Percentiles rank a stretch among this genome's conserved stretches.
phyloP scores from a whole-genome alignment of 2,797 vertebrate species.

The Austrolebias charrua region DNA sequence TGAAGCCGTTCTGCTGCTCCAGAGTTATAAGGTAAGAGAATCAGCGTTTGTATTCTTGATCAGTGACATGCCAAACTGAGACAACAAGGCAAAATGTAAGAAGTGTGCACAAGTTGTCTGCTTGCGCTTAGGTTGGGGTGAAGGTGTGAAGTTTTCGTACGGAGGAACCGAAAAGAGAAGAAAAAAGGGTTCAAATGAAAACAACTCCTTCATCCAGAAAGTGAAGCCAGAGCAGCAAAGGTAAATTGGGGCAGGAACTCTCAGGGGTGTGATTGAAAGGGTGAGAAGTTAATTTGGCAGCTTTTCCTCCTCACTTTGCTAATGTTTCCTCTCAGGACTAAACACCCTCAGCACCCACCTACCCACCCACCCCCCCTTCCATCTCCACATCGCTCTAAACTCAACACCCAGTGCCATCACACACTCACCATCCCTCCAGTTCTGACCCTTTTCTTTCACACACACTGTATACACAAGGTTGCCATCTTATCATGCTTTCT shows the following conservation, averaged over 20 bases:
- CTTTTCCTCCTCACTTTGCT: conserved; percentile 97
- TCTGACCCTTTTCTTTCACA: conserved; percentile 26
- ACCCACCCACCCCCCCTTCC: too few relatives aligned
- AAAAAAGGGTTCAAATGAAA: conserved; percentile 28
- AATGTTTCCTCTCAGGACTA: conserved; percentile 89
- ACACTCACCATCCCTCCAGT: conserved; percentile 58
- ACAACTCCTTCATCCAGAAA: conserved; percentile 68
- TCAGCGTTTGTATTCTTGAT: conserved; percentile 32
- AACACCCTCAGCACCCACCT: conserved; percentile 55
- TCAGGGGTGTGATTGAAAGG: conserved; percentile 99
- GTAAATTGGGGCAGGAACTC: conserved; percentile 92
- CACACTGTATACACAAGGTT: conserved; percentile 1
- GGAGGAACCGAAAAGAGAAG: conserved; percentile 20
- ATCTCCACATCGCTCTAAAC: conserved; percentile 66
- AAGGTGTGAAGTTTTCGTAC: conserved; percentile 63
- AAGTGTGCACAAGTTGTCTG: conserved; percentile 35
- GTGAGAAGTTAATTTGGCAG: conserved; percentile 99
- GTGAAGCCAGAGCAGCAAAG: conserved; percentile 84
- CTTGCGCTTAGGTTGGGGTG: conserved; percentile 30
- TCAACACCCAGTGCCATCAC: conserved; percentile 51
- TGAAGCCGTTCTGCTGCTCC: conserved; percentile 29
- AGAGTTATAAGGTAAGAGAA: conserved; percentile 17
- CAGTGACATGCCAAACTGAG: not conserved
- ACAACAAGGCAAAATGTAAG: conserved; percentile 8
- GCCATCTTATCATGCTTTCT: conserved; percentile 60